Conservation (phyloP, 2,888 invertebrate genomes). For the Bhutanitis thaidina region DNA sequence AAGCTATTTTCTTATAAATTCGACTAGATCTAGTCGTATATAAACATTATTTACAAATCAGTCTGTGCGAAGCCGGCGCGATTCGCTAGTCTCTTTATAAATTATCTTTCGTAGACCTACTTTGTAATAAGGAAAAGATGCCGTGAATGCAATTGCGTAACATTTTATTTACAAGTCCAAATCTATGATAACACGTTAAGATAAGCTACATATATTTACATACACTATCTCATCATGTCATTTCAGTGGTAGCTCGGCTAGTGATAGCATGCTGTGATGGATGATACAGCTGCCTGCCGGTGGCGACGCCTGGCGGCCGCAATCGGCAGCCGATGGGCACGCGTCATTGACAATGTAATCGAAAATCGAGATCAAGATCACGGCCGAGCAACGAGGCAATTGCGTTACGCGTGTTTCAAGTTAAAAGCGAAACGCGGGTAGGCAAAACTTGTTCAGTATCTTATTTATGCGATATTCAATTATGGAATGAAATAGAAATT, state of each 20-base stretch:
- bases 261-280: not conserved
- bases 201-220: not conserved
- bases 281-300: no score
- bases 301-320: not conserved
- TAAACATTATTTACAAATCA: no score
- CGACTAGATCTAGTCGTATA: no score
- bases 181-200: not conserved
- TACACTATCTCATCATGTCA: not conserved
- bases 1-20: no score
- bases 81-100: no score
- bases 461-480: no score
- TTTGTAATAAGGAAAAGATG: not conserved
- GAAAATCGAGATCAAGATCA: slow-evolving; percentile 61
- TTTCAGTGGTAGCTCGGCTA: not conserved
- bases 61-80: no score
- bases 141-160: not conserved
- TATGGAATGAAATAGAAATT: no score
- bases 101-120: no score
- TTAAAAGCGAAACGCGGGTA: slow-evolving; percentile 23
- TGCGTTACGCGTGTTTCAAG: slow-evolving; percentile 33
- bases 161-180: not conserved
- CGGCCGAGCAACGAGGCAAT: slow-evolving; percentile 42
- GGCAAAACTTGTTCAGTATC: no score
- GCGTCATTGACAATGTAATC: slow-evolving; percentile 43
- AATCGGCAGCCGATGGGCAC: slow-evolving; percentile 25